Base-by-base conservation (phyloP, 2,797 vertebrate species). In the Mionectes olivaceus region DNA sequence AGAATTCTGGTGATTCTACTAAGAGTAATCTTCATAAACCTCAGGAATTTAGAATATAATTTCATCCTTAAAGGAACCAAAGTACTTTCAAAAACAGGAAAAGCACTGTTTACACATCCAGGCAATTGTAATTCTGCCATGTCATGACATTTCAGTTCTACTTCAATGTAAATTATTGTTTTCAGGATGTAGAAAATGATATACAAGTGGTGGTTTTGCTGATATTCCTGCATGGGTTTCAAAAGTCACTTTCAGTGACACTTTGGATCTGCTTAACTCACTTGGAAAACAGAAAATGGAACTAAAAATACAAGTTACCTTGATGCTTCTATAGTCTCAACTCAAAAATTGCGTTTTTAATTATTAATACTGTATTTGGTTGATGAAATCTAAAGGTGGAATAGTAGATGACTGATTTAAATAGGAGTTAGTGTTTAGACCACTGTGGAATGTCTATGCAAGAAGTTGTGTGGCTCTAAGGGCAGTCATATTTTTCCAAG, bases 161-260 rank as follows among this genome's bases (percentile, higher is more conserved):
- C 59, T 84, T 94, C 59, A 49, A 59, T 6, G 19, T 73, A 96
- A 97, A 92, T 94, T 74, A 75, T 28, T 89, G 64, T 83, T 94
- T 91, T 90, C 93, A 94, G 89, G 75, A 96, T 87, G 71, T 64
- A 80, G 68, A 70, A 91, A 89, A 93, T 80, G 56, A 89, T 60
- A 93, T 37, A 65, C 22, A 47, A 79, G 61, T 0, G 0, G 39
- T 30, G 63, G 61, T 71, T 21, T 13, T 87, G 80, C 70, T 94
- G 92, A 92, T 39, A 32, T 81, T 61, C 63, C 76, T 89, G 22
- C 74, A 5, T 39, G 41, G 24, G 9, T 87, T 93, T 89, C 65
- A 85, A 49, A 84, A 93, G 55, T 84, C 32, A 27, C 6, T 87
- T 61, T 32, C 19, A 70, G 49, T 46, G 87, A 46, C 10, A 2